Base-by-base conservation (phyloP, 2,113 vertebrate species). In the Quiscalus mexicanus region DNA sequence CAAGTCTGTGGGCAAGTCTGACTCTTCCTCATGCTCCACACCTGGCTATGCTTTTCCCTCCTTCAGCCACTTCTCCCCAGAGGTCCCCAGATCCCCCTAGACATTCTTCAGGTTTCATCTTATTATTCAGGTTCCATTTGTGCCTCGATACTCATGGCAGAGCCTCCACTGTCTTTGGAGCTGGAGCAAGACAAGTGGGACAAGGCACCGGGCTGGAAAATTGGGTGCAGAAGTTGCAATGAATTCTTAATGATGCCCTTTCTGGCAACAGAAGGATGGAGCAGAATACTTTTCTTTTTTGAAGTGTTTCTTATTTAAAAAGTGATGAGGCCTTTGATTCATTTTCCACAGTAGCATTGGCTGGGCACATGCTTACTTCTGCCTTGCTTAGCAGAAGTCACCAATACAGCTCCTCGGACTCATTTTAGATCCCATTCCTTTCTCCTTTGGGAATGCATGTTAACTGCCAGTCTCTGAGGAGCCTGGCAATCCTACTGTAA, bases 161-260 rank as follows among this genome's bases (percentile, higher is more conserved):
- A 89, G 65, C 59, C 52, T 89, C 79, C 49, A 65, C 93, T 83
- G 69, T 89, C 81, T 95, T 93, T 93, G 82, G 92, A 96, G 84
- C 64, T 69, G 52, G 90, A 97, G 83, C 58, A 93, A 95, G 67
- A 93, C 91, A 92, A 96, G 94, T 94, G 64, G 93, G 95, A 97
- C 95, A 92, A 95, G 90, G 97, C 97, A 96, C 63, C 97, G 96
- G 96, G 97, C 96, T 0, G 97, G 97, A 98, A 98, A 98, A 98
- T 97, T 97, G 96, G 97, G 97, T 97, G 95, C 88, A 84, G 95
- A 91, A 96, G 95, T 96, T 97, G 96, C 85, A 88, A 96, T 97
- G 95, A 98, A 98, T 97, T 97, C 95, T 94, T 98, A 98, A 98
- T 97, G 95, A 92, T 87, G 94, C 58, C 45, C 50, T 93, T 94